phyloP scores from a whole-genome alignment of 1,140 invertebrate genomes.

The Bombus picipes region DNA sequence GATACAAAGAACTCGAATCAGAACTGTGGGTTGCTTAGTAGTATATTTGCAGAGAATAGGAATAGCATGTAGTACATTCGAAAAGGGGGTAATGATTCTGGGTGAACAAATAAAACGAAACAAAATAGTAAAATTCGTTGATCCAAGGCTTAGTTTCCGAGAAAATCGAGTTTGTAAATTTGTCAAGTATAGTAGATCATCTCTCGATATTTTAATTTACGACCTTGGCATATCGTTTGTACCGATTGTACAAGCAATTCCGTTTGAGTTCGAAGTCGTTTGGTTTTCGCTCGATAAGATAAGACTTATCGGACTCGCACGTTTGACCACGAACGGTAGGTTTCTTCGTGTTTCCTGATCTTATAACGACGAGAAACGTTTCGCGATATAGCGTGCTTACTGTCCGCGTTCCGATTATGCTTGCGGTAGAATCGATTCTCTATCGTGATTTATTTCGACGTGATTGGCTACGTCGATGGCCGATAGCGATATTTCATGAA shows the following conservation, averaged over 20 bases:
- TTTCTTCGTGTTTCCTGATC: slow-evolving; percentile 39
- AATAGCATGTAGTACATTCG: too few relatives aligned
- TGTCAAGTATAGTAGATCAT: too few relatives aligned
- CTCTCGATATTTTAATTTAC: neutral
- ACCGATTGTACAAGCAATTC: neutral
- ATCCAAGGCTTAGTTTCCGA: too few relatives aligned
- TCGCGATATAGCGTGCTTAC: neutral
- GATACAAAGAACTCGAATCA: too few relatives aligned
- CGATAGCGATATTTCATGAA: too few relatives aligned
- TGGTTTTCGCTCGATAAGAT: slow-evolving; percentile 56
- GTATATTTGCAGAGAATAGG: too few relatives aligned
- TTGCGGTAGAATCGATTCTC: neutral
- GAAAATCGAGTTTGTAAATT: too few relatives aligned
- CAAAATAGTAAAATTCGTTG: too few relatives aligned
- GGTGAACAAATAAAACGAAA: too few relatives aligned
- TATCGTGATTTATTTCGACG: slow-evolving; percentile 31
- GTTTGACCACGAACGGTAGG: slow-evolving; percentile 30
- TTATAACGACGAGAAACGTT: neutral
- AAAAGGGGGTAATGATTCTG: too few relatives aligned
- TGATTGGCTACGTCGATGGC: neutral
- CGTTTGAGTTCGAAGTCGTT: slow-evolving; percentile 29
- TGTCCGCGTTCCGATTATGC: neutral
- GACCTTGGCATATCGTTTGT: neutral
- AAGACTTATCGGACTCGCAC: slow-evolving; percentile 51
- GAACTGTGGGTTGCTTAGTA: too few relatives aligned